Base-by-base conservation (phyloP, 2,113 vertebrate species). In the Nesospiza acunhae region DNA sequence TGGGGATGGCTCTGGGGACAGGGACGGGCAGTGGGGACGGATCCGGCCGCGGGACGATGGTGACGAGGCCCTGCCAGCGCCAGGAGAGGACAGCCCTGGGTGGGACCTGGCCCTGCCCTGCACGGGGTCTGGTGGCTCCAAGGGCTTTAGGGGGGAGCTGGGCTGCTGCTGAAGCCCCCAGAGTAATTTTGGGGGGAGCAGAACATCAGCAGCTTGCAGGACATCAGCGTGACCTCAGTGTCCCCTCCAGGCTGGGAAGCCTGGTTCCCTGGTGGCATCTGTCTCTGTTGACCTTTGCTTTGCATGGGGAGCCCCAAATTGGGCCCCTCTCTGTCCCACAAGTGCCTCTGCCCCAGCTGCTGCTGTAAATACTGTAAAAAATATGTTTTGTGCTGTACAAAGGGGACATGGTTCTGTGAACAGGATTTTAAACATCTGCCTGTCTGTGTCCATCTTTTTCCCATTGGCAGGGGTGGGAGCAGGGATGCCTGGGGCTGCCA, bases 341-440 rank as follows among this genome's bases (percentile, higher is more conserved):
- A 2, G 24, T 27, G 58, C 63, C 59, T 17, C 22, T 53, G 47
- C 24, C 74, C 56, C 6, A 2, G 47, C 63, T 84, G 3, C 66
- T 59, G 84, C 86, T 94, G 93, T 94, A 91, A 86, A 93, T 94
- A 94, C 11, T 96, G 93, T 95, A 68, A 58, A 91, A 63, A 82
- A 37, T 52, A 10, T 15, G 11, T 23, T 41, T 1, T 3, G 10
- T 7, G 4, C 69, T 94, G 76, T 84, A 66, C 56, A 73, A 68
- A 46, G 4, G 18, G 33, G 39, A 10, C 7, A 3, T 21, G 18
- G 47, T 77, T 69, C 28, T 73, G 41, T 67, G 20, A 93, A 82
- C 1, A 22, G n/a, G 15, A 66, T 42, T 59, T 84, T 10, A 70
- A 75, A 24, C 5, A n/a, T 84, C 28, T 8, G 5, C 16, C 30